Base-by-base conservation (phyloP, 2,888 invertebrate species). In the Drosophila mimetica region DNA sequence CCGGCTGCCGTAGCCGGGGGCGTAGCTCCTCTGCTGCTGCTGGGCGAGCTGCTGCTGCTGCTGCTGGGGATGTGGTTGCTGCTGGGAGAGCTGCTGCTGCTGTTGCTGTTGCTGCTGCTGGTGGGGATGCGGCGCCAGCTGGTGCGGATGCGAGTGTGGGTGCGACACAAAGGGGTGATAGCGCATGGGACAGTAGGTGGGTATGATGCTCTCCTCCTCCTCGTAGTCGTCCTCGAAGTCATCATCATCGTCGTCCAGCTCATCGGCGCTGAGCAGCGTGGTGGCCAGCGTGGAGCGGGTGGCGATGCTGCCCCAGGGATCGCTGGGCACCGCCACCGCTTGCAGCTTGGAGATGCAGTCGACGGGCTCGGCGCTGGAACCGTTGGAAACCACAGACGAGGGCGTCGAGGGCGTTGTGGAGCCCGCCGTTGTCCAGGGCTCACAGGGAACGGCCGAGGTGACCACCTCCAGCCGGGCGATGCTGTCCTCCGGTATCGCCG, bases 291-390 rank as follows among this genome's bases (percentile, higher is more conserved):
- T 90, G 2, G 92, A 92, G 30, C 91, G 88, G 2, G 91, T 91
- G 30, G 91, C 89, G 71, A 91, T 90, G 73, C 92, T 90, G 63
- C 91, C 91, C 93, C 93, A 93, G 47, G 93, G 93, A 91, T 94
- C 93, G 50, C 93, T 93, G 87, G 94, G 94, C 91, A 95, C 94
- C 78, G 95, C 94, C 89, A 95, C 95, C 79, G 95, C 95, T 92
- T 95, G 94, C 92, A 95, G 92, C 91, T 94, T 94, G 89, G 95
- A 94, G 91, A 94, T 93, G 88, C 93, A 93, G 88, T 93, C 93
- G 32, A 92, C 91, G 16, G 91, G 90, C 71, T 91, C 91, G 55
- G 57, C 37, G 51, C 48, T 22, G 9, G 64, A 36, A 3, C 39
- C 52, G 4, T 14, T 18, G 7, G 50, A 52, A 9, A 58, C 72